Evolutionary conservation across 2,113 vertebrate genomes (phyloP), one percentile per base, ranked within the genome.

Genomic region (Sander lucioperca): DNA sequence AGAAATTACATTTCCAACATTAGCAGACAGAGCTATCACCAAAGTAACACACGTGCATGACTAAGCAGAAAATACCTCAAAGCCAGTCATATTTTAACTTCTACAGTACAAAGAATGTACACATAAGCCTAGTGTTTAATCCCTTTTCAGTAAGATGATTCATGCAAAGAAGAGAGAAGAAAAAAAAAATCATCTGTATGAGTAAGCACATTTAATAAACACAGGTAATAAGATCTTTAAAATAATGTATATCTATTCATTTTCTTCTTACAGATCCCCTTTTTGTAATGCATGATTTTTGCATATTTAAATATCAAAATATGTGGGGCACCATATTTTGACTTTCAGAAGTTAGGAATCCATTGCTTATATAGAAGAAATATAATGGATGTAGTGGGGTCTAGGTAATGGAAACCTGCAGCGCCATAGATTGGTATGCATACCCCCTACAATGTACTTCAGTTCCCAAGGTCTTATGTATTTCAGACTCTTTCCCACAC

Each of bases 71-170:
- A 82, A 80, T 61, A 63, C 48, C 50, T 75, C 64, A 75, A 23
- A 83, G 62, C 64, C 61, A 62, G 54, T 83, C 58, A 66, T 36
- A 81, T 63, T 74, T 67, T 5, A 57, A 82, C 25, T 39, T 74
- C 62, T 63, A 63, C 10, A 62, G 45, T 62, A 33, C 15, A 77
- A 19, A 74, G 43, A 73, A 71, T 50, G 36, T 23, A 78, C 43
- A 79, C 11, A n/a, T 18, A 53, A 75, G 15, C 64, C 50, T 58
- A 83, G 72, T 62, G 75, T 78, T 79, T 21, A 9, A 86, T 88
- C 13, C 62, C 61, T 63, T 84, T 82, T 74, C 14, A 84, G 45
- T 76, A 54, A 66, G 19, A 72, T 77, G n/a, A 84, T 65, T 80
- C 43, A 78, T 50, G 57, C 13, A 64, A 59, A 59, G 11, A 57